These are phyloP conservation scores for Sinonovacula constricta DNA, from an alignment of 1,140 invertebrate species.

Conservation along the genomic window DNA sequence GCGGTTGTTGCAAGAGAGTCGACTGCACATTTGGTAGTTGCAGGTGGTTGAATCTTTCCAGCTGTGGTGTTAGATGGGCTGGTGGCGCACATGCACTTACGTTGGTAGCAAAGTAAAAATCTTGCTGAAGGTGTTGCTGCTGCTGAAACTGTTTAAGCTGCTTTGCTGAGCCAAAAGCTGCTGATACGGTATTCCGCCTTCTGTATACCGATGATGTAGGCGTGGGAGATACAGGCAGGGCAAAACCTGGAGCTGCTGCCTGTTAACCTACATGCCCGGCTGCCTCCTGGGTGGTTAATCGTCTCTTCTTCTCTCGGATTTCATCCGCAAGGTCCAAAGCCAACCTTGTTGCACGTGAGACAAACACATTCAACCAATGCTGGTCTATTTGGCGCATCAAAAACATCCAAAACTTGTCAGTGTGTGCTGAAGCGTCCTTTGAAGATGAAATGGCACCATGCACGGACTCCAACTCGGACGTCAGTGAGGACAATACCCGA, in stretches of 20 bases:
- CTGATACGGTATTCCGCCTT: constrained; percentile 15
- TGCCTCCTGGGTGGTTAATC: no score
- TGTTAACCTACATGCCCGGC: constrained; percentile 22
- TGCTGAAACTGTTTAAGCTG: no score
- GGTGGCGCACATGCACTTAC: constrained; percentile 12
- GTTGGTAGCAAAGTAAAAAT: constrained; percentile 22
- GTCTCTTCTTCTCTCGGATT: constrained; percentile 17
- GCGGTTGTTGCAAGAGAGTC: constrained; percentile 26
- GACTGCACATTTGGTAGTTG: constrained; percentile 37
- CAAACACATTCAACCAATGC: constrained; percentile 27
- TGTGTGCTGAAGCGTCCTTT: constrained; percentile 8
- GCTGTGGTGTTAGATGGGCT: no score
- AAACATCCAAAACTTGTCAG: constrained; percentile 17
- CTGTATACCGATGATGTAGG: constrained; percentile 20
- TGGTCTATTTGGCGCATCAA: constrained; percentile 32
- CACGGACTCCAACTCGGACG: constrained; percentile 30
- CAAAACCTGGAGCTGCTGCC: constrained; percentile 10
- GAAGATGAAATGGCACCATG: constrained; percentile 26
- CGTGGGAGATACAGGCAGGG: constrained; percentile 12
- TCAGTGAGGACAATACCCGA: constrained; percentile 13
- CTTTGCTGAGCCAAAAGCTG: constrained; percentile 19
- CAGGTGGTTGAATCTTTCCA: constrained; percentile 17
- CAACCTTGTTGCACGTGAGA: no score
- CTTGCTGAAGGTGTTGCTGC: constrained; percentile 12
- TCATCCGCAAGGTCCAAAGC: constrained; percentile 20